These are phyloP conservation scores for Xiphophorus hellerii DNA, from an alignment of 2,113 vertebrate species.

Conservation along the genomic window DNA sequence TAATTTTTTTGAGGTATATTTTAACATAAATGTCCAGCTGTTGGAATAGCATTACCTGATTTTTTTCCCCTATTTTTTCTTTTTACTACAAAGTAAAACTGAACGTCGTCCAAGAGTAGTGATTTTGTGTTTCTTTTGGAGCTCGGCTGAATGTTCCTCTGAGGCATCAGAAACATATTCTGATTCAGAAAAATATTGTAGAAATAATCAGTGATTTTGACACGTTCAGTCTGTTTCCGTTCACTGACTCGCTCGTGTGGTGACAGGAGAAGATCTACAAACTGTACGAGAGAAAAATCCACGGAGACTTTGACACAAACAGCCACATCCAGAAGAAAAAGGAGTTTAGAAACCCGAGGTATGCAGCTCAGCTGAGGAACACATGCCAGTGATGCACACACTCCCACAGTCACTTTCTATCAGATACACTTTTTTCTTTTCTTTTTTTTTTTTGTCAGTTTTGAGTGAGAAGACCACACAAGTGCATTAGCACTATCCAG, in stretches of 20 bases:
- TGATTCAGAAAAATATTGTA: no score
- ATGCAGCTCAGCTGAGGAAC: slow-evolving; percentile 4
- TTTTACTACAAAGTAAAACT: no score
- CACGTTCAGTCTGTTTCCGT: background rate
- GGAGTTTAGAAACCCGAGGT: slow-evolving; percentile 98
- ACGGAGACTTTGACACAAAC: slow-evolving; percentile 97
- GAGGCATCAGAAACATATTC: slow-evolving; percentile 31
- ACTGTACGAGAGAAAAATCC: slow-evolving; percentile 92
- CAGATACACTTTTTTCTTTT: background rate
- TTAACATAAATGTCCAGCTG: no score
- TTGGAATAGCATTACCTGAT: no score
- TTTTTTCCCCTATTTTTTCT: no score
- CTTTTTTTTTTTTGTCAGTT: no score
- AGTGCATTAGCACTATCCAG: background rate
- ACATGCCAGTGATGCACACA: background rate
- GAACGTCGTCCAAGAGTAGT: no score
- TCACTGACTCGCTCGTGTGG: slow-evolving; percentile 2
- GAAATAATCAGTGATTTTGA: no score
- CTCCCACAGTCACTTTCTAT: background rate
- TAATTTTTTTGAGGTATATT: no score
- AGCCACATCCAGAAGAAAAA: slow-evolving; percentile 97
- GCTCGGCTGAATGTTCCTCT: slow-evolving; percentile 64
- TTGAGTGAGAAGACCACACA: background rate
- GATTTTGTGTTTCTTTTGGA: slow-evolving; percentile 43
- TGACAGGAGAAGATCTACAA: slow-evolving; percentile 95